These are phyloP conservation scores for Acleris sparsana DNA, from an alignment of 2,888 invertebrate genomes.

Conservation along the genomic window DNA sequence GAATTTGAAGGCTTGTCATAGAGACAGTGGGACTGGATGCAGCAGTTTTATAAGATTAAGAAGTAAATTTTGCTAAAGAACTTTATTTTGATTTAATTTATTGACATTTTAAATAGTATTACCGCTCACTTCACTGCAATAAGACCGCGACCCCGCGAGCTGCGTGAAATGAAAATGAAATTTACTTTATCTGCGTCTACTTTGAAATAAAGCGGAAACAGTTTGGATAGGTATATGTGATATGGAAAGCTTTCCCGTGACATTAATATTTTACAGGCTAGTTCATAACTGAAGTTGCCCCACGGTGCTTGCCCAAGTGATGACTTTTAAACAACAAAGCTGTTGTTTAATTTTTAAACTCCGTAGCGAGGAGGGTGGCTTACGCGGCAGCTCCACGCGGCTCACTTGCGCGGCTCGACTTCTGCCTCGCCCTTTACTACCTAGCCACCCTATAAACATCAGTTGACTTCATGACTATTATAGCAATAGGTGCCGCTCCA, in stretches of 20 bases:
- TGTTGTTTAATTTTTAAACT: conserved; percentile 36
- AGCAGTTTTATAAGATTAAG: too few relatives aligned
- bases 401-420: neutral
- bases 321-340: conserved; percentile 32
- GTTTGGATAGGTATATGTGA: neutral
- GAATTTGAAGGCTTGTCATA: too few relatives aligned
- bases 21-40: too few relatives aligned
- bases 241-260: conserved; percentile 16
- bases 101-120: too few relatives aligned
- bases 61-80: neutral
- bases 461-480: too few relatives aligned
- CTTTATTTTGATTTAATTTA: too few relatives aligned
- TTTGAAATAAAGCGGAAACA: conserved; percentile 11
- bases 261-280: conserved; percentile 29
- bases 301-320: conserved; percentile 21
- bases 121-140: conserved; percentile 13
- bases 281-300: conserved; percentile 26
- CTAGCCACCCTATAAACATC: too few relatives aligned
- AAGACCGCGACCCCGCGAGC: neutral
- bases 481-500: too few relatives aligned
- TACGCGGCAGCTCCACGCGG: conserved; percentile 25
- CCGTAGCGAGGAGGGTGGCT: conserved; percentile 18
- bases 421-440: neutral
- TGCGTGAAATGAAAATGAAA: conserved; percentile 15
- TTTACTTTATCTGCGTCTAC: conserved; percentile 3